Conservation (phyloP, 2,888 invertebrate genomes). For the Drosophila fungiperda region DNA sequence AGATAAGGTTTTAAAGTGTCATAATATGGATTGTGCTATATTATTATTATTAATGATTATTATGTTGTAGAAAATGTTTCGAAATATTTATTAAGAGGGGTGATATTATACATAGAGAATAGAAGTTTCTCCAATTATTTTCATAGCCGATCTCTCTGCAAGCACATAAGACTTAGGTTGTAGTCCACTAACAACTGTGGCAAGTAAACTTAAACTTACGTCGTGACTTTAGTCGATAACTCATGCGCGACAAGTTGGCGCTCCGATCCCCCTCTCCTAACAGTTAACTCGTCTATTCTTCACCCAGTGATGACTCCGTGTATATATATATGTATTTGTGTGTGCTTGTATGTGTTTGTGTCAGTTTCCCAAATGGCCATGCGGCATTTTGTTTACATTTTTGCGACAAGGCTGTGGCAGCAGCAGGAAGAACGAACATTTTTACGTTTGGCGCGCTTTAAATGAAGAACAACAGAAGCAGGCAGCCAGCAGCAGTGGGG, state of each 20-base stretch:
- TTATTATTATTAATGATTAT: neutral
- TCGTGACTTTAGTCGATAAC: conserved; percentile 72
- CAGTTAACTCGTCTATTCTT: conserved; percentile 14
- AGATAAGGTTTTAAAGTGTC: neutral
- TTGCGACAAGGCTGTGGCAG: conserved; percentile 54
- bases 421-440: conserved; percentile 30
- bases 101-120: neutral
- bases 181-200: neutral
- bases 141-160: conserved; percentile 4
- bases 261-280: neutral
- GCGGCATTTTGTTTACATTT: conserved; percentile 74
- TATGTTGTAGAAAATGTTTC: neutral
- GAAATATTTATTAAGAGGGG: neutral
- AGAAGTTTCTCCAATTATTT: neutral
- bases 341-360: conserved; percentile 26
- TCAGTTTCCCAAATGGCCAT: conserved; percentile 52
- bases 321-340: neutral
- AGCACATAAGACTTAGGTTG: neutral
- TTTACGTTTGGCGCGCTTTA: conserved; percentile 42
- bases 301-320: conserved; percentile 11
- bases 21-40: neutral
- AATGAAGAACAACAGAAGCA: conserved; percentile 29
- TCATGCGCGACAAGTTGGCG: conserved; percentile 66
- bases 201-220: conserved; percentile 23
- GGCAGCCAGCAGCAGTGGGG: neutral